Conservation (phyloP, 2,797 vertebrate species). For the Falco berigora region DNA sequence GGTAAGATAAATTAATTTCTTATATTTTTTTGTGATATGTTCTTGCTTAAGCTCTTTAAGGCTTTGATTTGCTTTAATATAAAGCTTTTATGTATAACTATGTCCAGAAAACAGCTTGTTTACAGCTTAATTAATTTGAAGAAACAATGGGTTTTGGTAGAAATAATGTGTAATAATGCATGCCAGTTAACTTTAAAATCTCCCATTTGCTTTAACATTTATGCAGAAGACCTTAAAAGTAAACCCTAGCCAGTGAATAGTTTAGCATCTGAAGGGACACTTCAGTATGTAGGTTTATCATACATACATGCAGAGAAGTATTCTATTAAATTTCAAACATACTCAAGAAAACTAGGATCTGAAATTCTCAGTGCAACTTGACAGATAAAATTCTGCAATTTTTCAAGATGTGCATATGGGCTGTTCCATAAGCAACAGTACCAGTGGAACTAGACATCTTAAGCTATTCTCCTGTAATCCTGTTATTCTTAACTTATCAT, state of each 20-base stretch:
- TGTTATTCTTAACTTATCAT: background rate
- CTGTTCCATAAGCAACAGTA: background rate
- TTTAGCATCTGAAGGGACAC: background rate
- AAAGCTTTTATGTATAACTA: background rate
- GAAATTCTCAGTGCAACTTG: background rate
- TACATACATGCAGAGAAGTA: background rate
- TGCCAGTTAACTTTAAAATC: background rate
- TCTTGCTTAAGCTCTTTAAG: background rate
- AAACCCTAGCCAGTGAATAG: background rate
- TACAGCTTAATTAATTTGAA: background rate
- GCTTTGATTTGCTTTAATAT: background rate
- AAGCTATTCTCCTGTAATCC: background rate
- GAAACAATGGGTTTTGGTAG: background rate
- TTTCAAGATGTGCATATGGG: background rate
- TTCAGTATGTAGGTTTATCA: background rate
- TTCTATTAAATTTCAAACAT: background rate
- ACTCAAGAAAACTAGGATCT: background rate
- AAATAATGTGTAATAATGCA: background rate
- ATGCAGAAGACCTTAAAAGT: background rate
- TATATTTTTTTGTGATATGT: background rate
- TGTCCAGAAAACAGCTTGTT: background rate
- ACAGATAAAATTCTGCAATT: background rate
- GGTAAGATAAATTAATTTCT: slow-evolving; percentile 73
- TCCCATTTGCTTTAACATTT: background rate
- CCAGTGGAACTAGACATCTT: background rate